Percentiles rank a stretch among this genome's conserved stretches.
Evolutionary conservation across 2,113 vertebrate genomes (phyloP).

Genomic region (Scolopax mira): DNA sequence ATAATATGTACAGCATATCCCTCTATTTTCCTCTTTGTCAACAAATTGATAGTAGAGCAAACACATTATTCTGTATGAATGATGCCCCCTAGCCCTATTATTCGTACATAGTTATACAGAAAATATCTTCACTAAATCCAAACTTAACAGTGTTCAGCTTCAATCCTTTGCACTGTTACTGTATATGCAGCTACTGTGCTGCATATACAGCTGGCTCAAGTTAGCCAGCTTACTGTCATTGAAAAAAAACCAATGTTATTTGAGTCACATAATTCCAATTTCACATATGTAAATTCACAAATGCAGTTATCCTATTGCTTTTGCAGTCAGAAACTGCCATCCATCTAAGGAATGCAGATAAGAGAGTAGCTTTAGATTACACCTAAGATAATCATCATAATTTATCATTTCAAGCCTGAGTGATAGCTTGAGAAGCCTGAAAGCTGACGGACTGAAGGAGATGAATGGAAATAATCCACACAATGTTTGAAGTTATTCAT

Average conservation of each 20-base stretch:
- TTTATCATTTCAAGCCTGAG: constrained; percentile 19
- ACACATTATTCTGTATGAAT: neutral
- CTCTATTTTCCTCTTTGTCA: neutral
- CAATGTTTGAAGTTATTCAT: neutral
- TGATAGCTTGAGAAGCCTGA: neutral
- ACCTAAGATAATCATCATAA: constrained; percentile 13
- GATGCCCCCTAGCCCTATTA: neutral
- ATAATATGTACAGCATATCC: accelerated
- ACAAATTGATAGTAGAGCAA: neutral
- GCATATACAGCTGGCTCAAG: neutral
- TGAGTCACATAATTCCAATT: neutral
- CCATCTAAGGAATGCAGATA: neutral
- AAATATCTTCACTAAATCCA: neutral
- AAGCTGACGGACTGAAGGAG: neutral
- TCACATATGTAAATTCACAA: constrained; percentile 5
- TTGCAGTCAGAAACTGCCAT: neutral
- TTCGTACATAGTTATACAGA: neutral
- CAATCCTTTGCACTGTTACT: neutral
- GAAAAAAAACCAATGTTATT: neutral
- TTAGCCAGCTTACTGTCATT: neutral
- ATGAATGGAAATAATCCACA: neutral
- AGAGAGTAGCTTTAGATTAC: constrained; percentile 41
- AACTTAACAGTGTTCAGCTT: neutral
- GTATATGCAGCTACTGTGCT: neutral
- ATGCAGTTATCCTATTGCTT: neutral